phyloP scores from a whole-genome alignment of 2,797 vertebrate genomes.

The Chrosomus eos region DNA sequence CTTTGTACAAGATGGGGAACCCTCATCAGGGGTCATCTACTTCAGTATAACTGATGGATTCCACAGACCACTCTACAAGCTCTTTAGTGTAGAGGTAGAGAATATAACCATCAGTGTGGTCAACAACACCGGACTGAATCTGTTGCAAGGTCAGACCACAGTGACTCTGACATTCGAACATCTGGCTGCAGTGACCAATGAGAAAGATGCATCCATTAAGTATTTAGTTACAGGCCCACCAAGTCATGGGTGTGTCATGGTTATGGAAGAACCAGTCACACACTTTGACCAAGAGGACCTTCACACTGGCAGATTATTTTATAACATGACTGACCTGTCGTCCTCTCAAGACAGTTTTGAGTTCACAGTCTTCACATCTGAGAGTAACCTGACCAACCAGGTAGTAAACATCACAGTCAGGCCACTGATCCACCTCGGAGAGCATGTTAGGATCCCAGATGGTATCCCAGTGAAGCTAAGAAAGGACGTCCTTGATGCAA shows the following conservation, averaged over 20 bases:
- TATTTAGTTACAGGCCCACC: slow-evolving; percentile 84
- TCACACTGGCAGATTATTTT: slow-evolving; percentile 77
- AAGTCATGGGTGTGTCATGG: slow-evolving; percentile 80
- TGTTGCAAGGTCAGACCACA: slow-evolving; percentile 83
- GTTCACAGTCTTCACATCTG: slow-evolving; percentile 79
- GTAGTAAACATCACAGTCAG: slow-evolving; percentile 78
- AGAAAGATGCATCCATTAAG: slow-evolving; percentile 76
- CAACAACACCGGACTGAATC: slow-evolving; percentile 83
- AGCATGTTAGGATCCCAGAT: slow-evolving; percentile 79
- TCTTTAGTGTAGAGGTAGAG: slow-evolving; percentile 86
- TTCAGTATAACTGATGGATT: slow-evolving; percentile 90
- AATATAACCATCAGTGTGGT: slow-evolving; percentile 80
- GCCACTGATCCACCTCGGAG: slow-evolving; percentile 78
- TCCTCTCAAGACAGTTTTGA: slow-evolving; percentile 80
- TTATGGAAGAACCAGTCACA: slow-evolving; percentile 76
- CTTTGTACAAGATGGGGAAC: slow-evolving; percentile 87
- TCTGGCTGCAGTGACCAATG: slow-evolving; percentile 85
- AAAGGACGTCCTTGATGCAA: slow-evolving; percentile 85
- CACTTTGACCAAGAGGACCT: slow-evolving; percentile 85
- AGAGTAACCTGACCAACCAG: slow-evolving; percentile 80
- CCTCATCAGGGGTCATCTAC: slow-evolving; percentile 87
- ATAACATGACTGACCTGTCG: slow-evolving; percentile 84
- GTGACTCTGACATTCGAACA: slow-evolving; percentile 79
- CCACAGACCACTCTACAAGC: slow-evolving; percentile 86
- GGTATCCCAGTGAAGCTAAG: slow-evolving; percentile 78